Conservation (phyloP, 2,888 invertebrate genomes). For the Sarcophaga variegata region DNA sequence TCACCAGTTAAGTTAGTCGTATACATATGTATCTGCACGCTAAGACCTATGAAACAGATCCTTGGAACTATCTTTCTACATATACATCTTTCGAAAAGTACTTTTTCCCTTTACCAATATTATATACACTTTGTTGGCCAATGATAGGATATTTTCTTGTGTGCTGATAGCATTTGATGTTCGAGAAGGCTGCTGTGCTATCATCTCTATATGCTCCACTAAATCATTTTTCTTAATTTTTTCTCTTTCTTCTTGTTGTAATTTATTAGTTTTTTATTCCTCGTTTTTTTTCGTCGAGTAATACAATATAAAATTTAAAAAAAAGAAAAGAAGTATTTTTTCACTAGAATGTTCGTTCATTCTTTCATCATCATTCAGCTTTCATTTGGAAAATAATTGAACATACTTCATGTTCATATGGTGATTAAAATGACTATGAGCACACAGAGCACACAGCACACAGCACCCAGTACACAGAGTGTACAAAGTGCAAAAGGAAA, state of each 20-base stretch:
- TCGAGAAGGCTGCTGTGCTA: background rate
- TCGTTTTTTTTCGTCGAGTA: constrained; percentile 4
- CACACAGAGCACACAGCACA: constrained; percentile 1
- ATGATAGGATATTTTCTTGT: constrained; percentile 35
- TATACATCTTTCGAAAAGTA: background rate
- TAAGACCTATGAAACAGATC: too few species aligned
- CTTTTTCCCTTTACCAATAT: constrained; percentile 23
- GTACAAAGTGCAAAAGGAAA: background rate
- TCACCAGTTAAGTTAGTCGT: too few species aligned
- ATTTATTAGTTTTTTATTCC: constrained; percentile 6
- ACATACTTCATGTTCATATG: constrained; percentile 64
- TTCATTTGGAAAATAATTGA: constrained; percentile 68
- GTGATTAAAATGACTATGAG: constrained; percentile 46
- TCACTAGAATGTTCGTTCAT: constrained; percentile 11
- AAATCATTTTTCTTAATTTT: constrained; percentile 54
- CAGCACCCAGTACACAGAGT: background rate
- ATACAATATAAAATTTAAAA: constrained; percentile 61
- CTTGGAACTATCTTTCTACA: too few species aligned
- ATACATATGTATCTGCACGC: too few species aligned
- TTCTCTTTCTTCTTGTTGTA: constrained; percentile 11
- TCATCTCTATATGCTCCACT: constrained; percentile 1
- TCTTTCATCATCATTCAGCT: constrained; percentile 46
- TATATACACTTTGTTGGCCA: background rate
- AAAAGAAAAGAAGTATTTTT: constrained; percentile 14
- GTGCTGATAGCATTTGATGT: background rate